A percentile compares a stretch with the other conserved stretches of the same genome.
Conservation (phyloP, 2,888 invertebrate species). For the Mechanitis mazaeus region DNA sequence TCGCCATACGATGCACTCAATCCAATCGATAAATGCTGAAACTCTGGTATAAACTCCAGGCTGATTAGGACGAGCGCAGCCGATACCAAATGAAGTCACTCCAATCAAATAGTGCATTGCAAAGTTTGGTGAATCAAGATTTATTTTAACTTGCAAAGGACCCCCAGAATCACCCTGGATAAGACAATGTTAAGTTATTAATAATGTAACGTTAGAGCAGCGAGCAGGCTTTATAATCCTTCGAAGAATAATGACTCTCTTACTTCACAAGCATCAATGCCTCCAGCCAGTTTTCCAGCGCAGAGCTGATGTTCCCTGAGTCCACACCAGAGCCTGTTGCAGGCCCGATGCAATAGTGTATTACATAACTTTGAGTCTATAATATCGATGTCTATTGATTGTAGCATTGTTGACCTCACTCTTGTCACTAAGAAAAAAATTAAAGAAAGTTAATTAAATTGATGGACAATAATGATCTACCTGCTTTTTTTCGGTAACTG, state of each 20-base stretch:
- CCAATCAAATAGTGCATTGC: slow-evolving; percentile 38
- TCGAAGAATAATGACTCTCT: background rate
- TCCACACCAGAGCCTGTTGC: slow-evolving; percentile 50
- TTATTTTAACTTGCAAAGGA: slow-evolving; percentile 72
- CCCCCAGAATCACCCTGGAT: slow-evolving; percentile 74
- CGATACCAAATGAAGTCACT: slow-evolving; percentile 40
- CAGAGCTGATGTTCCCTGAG: slow-evolving; percentile 49
- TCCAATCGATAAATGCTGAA: slow-evolving; percentile 38
- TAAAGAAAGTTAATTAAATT: background rate
- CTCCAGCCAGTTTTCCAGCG: slow-evolving; percentile 54
- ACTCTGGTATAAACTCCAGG: slow-evolving; percentile 40
- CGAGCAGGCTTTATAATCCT: no score
- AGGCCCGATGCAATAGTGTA: slow-evolving; percentile 33
- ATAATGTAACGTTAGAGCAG: background rate
- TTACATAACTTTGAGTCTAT: slow-evolving; percentile 43
- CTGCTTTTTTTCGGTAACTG: no score
- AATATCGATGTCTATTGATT: slow-evolving; percentile 46
- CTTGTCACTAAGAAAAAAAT: background rate
- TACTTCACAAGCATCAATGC: slow-evolving; percentile 56
- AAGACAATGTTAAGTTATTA: no score
- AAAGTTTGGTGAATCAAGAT: slow-evolving; percentile 14
- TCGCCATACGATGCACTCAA: slow-evolving; percentile 39
- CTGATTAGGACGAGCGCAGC: slow-evolving; percentile 30
- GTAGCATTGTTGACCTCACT: slow-evolving; percentile 34
- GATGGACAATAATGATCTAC: no score